phyloP scores from a whole-genome alignment of 2,797 vertebrate species.

The Stomatorhinus walkeri region DNA sequence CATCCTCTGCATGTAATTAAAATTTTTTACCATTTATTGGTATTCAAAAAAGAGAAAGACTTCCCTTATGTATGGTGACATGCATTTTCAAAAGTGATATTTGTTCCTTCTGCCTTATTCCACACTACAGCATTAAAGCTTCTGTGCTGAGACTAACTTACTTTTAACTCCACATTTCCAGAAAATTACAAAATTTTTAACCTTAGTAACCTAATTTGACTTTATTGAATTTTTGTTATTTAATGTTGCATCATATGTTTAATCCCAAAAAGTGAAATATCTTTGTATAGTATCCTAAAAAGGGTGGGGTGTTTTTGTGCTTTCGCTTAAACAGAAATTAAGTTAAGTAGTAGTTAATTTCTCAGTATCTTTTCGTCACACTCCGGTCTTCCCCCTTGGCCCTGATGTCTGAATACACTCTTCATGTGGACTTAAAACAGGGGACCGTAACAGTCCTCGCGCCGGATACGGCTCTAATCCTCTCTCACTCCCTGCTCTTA shows the following conservation, averaged over 20 bases:
- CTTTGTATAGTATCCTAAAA: background rate
- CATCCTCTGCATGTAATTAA: background rate
- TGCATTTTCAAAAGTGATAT: background rate
- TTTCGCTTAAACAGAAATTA: background rate
- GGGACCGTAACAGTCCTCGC: background rate
- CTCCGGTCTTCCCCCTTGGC: background rate
- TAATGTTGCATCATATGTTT: background rate
- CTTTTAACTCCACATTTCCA: background rate
- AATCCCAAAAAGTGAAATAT: background rate
- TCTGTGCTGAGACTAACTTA: background rate
- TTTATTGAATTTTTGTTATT: background rate
- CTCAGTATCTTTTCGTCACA: background rate
- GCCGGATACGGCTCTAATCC: conserved; percentile 13
- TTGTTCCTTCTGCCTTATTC: background rate
- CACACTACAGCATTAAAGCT: background rate
- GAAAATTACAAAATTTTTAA: background rate
- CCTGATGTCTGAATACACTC: conserved; percentile 22
- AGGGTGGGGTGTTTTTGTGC: background rate
- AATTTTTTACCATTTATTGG: background rate
- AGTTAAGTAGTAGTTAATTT: background rate
- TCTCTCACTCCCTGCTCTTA: background rate
- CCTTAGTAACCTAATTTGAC: background rate
- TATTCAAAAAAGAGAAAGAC: background rate
- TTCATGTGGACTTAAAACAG: conserved; percentile 12
- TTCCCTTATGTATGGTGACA: background rate